Percentiles rank a stretch among this genome's conserved stretches.
These are phyloP conservation scores for Seladonia tumulorum DNA, from an alignment of 2,888 invertebrate genomes.

Conservation along the genomic window DNA sequence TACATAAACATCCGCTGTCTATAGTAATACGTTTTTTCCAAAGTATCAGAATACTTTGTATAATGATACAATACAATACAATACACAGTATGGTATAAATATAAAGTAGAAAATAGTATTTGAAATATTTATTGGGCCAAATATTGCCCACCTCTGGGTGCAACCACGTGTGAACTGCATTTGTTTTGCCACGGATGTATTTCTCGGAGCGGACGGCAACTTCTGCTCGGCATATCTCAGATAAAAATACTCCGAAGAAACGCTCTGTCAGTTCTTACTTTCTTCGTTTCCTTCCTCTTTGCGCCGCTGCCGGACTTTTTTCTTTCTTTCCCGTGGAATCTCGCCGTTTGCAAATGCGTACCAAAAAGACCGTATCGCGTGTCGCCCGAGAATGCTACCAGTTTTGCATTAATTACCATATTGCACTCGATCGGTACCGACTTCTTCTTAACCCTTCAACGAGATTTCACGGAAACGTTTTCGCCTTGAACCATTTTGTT, in stretches of 20 bases:
- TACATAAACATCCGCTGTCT: too few species aligned
- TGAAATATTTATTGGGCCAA: background rate
- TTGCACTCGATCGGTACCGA: slow-evolving; percentile 45
- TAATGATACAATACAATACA: too few species aligned
- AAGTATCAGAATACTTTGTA: too few species aligned
- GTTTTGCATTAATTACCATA: slow-evolving; percentile 69
- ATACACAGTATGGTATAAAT: too few species aligned
- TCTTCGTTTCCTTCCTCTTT: slow-evolving; percentile 5
- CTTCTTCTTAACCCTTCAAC: slow-evolving; percentile 25
- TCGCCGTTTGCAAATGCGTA: slow-evolving; percentile 57
- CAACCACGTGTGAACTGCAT: slow-evolving; percentile 50
- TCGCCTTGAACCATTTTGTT: background rate
- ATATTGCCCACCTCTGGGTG: slow-evolving; percentile 11
- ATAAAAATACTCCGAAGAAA: slow-evolving; percentile 66
- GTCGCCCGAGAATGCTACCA: slow-evolving; percentile 58
- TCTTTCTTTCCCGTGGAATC: slow-evolving; percentile 37
- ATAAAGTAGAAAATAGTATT: too few species aligned
- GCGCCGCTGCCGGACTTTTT: background rate
- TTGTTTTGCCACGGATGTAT: slow-evolving; percentile 36
- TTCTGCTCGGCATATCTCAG: slow-evolving; percentile 55
- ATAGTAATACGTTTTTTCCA: too few species aligned
- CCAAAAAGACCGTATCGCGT: slow-evolving; percentile 63
- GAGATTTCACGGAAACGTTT: slow-evolving; percentile 36
- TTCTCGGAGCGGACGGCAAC: slow-evolving; percentile 19
- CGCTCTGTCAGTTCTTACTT: slow-evolving; percentile 45